Evolutionary conservation across 2,797 vertebrate species (phyloP).

Genomic region (Ctenopoma multispine): DNA sequence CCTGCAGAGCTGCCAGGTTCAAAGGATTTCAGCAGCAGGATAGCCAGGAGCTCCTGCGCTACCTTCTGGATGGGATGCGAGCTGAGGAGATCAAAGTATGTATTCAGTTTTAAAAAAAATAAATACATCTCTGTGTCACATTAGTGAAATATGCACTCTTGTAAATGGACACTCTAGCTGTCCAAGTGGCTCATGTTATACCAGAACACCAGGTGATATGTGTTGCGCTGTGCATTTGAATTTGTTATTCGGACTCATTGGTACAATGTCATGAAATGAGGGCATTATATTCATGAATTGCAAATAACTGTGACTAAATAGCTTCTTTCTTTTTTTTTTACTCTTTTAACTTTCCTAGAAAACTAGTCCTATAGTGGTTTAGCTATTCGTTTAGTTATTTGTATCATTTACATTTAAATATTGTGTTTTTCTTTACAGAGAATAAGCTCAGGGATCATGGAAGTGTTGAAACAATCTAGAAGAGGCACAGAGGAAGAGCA

Average conservation of each 20-base stretch:
- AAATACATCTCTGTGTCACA: neutral
- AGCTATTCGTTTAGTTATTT: neutral
- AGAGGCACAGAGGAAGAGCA: constrained; percentile 86
- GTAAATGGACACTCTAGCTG: neutral
- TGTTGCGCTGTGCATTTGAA: neutral
- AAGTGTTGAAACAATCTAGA: constrained; percentile 86
- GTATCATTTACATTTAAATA: constrained; percentile 6
- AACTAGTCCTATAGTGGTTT: neutral
- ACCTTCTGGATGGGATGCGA: constrained; percentile 96
- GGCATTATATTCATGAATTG: constrained; percentile 4
- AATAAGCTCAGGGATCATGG: constrained; percentile 87
- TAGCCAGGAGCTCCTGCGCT: constrained; percentile 96
- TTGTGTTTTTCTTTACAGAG: constrained; percentile 83
- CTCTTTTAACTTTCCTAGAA: neutral
- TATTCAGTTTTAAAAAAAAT: neutral
- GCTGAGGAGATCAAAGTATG: constrained; percentile 91
- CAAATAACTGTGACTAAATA: neutral
- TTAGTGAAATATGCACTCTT: constrained; percentile 1
- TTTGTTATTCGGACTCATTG: neutral
- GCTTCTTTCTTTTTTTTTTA: neutral
- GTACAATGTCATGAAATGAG: neutral
- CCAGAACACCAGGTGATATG: neutral
- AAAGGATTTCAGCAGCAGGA: constrained; percentile 98
- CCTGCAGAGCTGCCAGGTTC: constrained; percentile 91
- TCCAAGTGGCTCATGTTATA: neutral